Base-by-base conservation (phyloP, 2,888 invertebrate genomes). In the Limnephilus rhombicus region DNA sequence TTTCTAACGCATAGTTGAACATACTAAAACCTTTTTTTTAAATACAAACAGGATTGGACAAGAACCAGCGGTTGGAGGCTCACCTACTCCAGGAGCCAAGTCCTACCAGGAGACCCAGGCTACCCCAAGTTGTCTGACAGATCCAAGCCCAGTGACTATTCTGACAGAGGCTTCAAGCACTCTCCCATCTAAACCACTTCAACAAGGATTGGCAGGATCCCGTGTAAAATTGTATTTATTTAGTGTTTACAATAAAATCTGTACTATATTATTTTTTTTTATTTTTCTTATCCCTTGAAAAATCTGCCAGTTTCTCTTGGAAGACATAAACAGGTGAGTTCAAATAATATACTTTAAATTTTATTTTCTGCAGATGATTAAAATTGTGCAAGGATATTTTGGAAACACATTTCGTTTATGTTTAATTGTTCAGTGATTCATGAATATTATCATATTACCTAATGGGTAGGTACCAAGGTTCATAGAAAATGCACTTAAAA, bases 61-160 rank as follows among this genome's bases (percentile, higher is more conserved):
- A 97, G 97, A 93, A 97, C 97, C 94, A 97, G 97, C 92, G 98
- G 98, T 86, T 98, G 98, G 97, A 96, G 97, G 95, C 96, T 98
- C 0, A 94, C 96, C 80, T 94, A 94, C 18, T 96, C 97, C 0
- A 97, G 97, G 93, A 94, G 94, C 11, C 96, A 96, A 92, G 96
- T 97, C 31, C 95, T 97, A 92, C 98, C 98, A 80, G 98, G 98
- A 4, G 98, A 98, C 94, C 96, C 97, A 91, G 97, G 96, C 0
- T 98, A 96, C 94, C 98, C 98, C 0, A 96, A 95, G 94, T 94
- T 96, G 90, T 96, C 97, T 13, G 96, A 97, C 2, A 96, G 96
- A 90, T 95, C 94, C 18, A 94, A 95, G 89, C 97, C 97, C 29
- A 94, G 96, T 34, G 98, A 98, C 94, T 98, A 98, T 95, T 97